Base-by-base conservation (phyloP, 2,113 vertebrate species). In the Trogon melanurus region DNA sequence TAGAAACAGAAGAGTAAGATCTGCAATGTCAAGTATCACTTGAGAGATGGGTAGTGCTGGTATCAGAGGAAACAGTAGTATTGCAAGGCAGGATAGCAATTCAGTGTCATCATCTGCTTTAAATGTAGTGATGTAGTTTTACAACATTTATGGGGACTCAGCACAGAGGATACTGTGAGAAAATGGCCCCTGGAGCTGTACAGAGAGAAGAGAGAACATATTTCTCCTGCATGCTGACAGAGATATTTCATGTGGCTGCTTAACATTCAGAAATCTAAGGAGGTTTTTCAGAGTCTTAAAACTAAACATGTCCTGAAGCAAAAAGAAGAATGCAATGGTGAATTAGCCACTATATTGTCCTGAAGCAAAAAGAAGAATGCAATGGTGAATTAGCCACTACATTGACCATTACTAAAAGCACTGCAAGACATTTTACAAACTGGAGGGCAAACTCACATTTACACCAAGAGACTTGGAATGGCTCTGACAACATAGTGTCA, bases 361-460 rank as follows among this genome's bases (percentile, higher is more conserved):
- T 66, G 54, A 94, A 93, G 95, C 71, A 88, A 88, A 95, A 88
- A 57, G 66, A 85, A 85, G 84, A 89, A 79, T 60, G 81, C 36
- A 93, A 38, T 85, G 93, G 74, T 91, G 89, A 90, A 96, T 95
- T 97, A 96, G 56, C 56, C 75, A 90, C 88, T 95, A 94, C 90
- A 94, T 94, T 93, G 88, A 78, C 90, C 89, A 93, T 96, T 85
- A 88, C 74, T 96, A 96, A 96, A 96, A 85, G 73, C 73, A 56
- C 88, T 93, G 11, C 72, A 80, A 91, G 75, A 73, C 44, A 90
- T 91, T 66, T 88, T 91, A 71, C 12, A 81, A 93, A 90, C 84
- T 89, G 54, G 58, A 93, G 60, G 91, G 89, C 69, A 91, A 91
- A 95, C 83, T 76, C 91, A 76, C 47, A 51, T 90, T 87, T 94